Base-by-base conservation (phyloP, 23 tunicate species). In the Oikopleura dioica region DNA sequence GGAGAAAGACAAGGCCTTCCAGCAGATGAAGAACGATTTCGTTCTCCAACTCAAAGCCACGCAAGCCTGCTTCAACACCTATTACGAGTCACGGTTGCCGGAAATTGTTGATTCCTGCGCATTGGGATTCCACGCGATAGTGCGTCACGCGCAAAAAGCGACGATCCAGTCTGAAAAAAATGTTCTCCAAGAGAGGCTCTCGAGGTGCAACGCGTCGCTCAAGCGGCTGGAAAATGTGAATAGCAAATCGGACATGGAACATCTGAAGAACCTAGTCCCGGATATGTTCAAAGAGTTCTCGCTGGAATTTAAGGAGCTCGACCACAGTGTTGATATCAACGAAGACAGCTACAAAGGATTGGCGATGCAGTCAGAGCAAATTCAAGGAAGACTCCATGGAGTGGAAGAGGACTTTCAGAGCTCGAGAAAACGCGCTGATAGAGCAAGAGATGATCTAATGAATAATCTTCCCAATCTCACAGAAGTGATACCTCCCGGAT, bases 41-140 rank as follows among this genome's bases (percentile, higher is more conserved):
- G 35, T 88, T n/a, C 77, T 88, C 38, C 95, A 88, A 68, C 78
- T 83, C 4, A 84, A 83, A 69, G 87, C 88, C 30, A 88, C 95
- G 0, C 81, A 88, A 37, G 85, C 88, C 1, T 59, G 87, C 12
- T 69, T 88, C 37, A 80, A 81, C 34, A 83, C 83, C 75, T 88
- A 88, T 79, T 88, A 81, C 68, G 79, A 38, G 0, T 31, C 55
- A 23, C 85, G 81, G 59, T 51, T 88, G 9, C 82, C 78, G 0
- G 80, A 35, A 30, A 30, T 88, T 31, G 35, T 88, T 30, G 85
- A 88, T 68, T 87, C 84, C 59, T 80, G 82, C 59, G 21, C 36
- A 35, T 30, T 24, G 12, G 38, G 26, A 69, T 79, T 16, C 1
- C 79, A 76, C 24, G 67, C 29, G 21, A 76, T 44, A 9, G 21